phyloP scores from a whole-genome alignment of 2,888 invertebrate genomes.

The Platerodrilus igneus region DNA sequence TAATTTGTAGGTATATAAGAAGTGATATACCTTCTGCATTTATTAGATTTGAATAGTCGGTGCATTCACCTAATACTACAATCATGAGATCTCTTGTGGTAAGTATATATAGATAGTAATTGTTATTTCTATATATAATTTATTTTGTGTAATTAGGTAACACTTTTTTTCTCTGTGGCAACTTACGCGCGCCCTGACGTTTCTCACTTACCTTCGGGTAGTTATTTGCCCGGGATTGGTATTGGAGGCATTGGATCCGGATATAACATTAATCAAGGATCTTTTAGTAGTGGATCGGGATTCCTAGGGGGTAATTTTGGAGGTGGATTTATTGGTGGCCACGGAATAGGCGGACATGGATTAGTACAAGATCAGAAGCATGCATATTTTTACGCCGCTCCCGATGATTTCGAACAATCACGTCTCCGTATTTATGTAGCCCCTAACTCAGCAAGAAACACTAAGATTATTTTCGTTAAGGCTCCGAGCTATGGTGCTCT shows the following conservation, averaged over 20 bases:
- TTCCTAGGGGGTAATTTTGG: not conserved
- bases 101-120: too few species aligned
- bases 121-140: too few species aligned
- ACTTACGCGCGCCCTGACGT: conserved; percentile 14
- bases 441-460: conserved; percentile 42
- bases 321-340: conserved; percentile 8
- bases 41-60: too few species aligned
- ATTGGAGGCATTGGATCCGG: too few species aligned
- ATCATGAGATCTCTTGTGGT: too few species aligned
- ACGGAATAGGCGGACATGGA: conserved; percentile 9
- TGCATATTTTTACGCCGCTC: conserved; percentile 42
- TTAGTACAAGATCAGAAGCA: conserved; percentile 36
- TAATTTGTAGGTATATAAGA: too few species aligned
- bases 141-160: too few species aligned
- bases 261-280: too few species aligned
- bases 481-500: conserved; percentile 36
- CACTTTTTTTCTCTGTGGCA: not conserved
- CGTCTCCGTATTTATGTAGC: conserved; percentile 31
- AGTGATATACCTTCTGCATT: too few species aligned
- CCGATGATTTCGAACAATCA: conserved; percentile 37
- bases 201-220: conserved; percentile 13
- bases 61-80: too few species aligned
- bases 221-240: conserved; percentile 10
- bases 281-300: too few species aligned
- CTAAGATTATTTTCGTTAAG: conserved; percentile 50